These are phyloP conservation scores for Oncorhynchus mykiss DNA, from an alignment of 2,113 vertebrate species.

Conservation along the genomic window DNA sequence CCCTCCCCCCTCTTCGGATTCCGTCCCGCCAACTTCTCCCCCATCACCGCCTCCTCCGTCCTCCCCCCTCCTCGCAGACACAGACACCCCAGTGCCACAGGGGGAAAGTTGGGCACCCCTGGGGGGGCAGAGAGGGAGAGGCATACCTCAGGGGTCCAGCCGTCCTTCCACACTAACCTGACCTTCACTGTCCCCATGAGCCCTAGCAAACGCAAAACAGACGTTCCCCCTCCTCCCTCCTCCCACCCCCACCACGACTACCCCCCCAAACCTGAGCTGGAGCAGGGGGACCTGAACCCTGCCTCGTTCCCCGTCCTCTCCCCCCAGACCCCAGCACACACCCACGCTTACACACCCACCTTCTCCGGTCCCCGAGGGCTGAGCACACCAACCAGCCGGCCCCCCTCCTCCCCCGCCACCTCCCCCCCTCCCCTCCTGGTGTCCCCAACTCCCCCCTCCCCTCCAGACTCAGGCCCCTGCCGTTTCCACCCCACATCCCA, in stretches of 20 bases:
- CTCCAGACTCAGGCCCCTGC: slow-evolving; percentile 78
- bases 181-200: slow-evolving; percentile 92
- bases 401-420: slow-evolving; percentile 50
- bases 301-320: slow-evolving; percentile 79
- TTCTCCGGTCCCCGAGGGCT: slow-evolving; percentile 67
- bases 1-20: slow-evolving; percentile 89
- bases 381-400: slow-evolving; percentile 58
- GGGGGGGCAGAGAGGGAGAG: slow-evolving; percentile 78
- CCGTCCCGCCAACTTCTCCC: slow-evolving; percentile 88
- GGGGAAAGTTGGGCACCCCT: slow-evolving; percentile 54
- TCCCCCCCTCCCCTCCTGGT: slow-evolving; percentile 78
- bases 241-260: slow-evolving; percentile 73
- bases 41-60: slow-evolving; percentile 82
- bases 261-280: slow-evolving; percentile 71
- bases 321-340: slow-evolving; percentile 76
- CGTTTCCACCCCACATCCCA: slow-evolving; percentile 77
- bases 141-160: slow-evolving; percentile 78
- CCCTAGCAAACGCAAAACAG: slow-evolving; percentile 82
- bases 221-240: slow-evolving; percentile 59
- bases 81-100: slow-evolving; percentile 81
- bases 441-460: slow-evolving; percentile 72
- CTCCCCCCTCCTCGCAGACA: slow-evolving; percentile 66
- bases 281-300: slow-evolving; percentile 61
- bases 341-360: slow-evolving; percentile 75
- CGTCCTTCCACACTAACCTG: slow-evolving; percentile 84